phyloP scores from a whole-genome alignment of 2,888 invertebrate genomes.

The Diloba caeruleocephala region DNA sequence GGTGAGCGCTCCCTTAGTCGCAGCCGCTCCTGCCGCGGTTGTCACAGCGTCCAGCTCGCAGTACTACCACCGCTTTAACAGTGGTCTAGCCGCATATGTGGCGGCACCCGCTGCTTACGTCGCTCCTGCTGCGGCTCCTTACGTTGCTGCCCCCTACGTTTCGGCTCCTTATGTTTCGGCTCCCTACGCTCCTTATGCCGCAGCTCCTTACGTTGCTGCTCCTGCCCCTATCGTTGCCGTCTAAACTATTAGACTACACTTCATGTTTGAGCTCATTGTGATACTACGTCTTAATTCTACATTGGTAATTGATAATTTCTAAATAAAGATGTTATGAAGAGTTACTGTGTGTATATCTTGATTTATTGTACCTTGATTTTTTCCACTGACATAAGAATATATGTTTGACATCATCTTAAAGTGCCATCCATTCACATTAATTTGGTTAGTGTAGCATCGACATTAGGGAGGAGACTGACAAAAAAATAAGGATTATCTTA shows the following conservation, averaged over 20 bases:
- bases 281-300: constrained; percentile 61
- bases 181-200: constrained; percentile 44
- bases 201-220: constrained; percentile 46
- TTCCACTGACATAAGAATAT: too few relatives aligned
- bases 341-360: constrained; percentile 5
- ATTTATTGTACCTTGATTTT: constrained; percentile 3
- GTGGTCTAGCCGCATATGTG: constrained; percentile 82
- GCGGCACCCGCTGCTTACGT: constrained; percentile 79
- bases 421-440: too few relatives aligned
- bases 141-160: constrained; percentile 59
- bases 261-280: constrained; percentile 54
- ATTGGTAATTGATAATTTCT: constrained; percentile 23
- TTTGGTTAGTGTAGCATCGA: too few relatives aligned
- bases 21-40: constrained; percentile 81
- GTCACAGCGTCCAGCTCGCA: constrained; percentile 92
- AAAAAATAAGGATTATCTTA: too few relatives aligned
- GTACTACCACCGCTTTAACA: constrained; percentile 91
- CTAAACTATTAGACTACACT: constrained; percentile 40
- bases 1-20: constrained; percentile 73
- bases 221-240: constrained; percentile 61
- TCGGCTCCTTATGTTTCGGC: constrained; percentile 58
- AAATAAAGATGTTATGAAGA: constrained; percentile 39
- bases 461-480: too few relatives aligned
- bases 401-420: too few relatives aligned
- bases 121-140: constrained; percentile 68